Conservation (phyloP, 2,113 vertebrate species). For the Osmerus eperlanus region DNA sequence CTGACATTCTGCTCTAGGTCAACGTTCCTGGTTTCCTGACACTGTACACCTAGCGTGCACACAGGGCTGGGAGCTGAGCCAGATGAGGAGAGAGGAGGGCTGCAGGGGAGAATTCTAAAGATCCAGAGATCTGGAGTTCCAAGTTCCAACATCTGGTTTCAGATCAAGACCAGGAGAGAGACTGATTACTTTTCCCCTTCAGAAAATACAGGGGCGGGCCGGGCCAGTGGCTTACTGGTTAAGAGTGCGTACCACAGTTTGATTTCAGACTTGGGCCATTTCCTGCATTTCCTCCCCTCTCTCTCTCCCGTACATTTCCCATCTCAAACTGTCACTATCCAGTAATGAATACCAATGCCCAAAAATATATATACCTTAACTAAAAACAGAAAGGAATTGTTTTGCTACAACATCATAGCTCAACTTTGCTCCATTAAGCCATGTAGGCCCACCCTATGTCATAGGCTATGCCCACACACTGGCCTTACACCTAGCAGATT, state of each 20-base stretch:
- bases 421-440: neutral
- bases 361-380: too few species aligned
- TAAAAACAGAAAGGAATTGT: too few species aligned
- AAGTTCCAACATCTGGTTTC: slow-evolving; percentile 53
- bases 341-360: too few species aligned
- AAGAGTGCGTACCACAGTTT: too few species aligned
- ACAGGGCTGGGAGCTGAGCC: slow-evolving; percentile 25
- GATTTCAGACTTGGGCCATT: too few species aligned
- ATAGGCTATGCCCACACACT: too few species aligned
- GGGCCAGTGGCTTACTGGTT: neutral
- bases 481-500: too few species aligned
- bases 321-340: too few species aligned
- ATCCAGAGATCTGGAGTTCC: slow-evolving; percentile 35
- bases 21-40: slow-evolving; percentile 63
- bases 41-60: slow-evolving; percentile 36
- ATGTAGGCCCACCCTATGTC: neutral
- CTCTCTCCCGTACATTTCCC: too few species aligned
- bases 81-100: slow-evolving; percentile 44
- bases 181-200: slow-evolving; percentile 44
- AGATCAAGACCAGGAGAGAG: slow-evolving; percentile 24
- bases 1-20: slow-evolving; percentile 61
- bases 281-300: too few species aligned
- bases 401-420: neutral
- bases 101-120: slow-evolving; percentile 7
- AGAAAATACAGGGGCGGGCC: slow-evolving; percentile 46